These are phyloP conservation scores for Euura saliciscinereae DNA, from an alignment of 1,140 invertebrate species.

Conservation along the genomic window DNA sequence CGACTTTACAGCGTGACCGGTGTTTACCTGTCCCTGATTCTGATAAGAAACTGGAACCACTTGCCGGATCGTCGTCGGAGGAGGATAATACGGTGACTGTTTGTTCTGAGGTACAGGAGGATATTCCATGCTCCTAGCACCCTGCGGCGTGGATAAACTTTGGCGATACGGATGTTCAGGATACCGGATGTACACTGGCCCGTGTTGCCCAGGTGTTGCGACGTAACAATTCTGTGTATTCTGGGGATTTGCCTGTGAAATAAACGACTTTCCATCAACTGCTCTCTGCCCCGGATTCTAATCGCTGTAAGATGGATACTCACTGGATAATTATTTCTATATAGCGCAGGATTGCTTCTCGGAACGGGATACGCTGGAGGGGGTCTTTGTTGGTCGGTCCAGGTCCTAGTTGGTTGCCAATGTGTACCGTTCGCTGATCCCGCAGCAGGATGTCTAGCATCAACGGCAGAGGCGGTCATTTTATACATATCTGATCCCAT, in stretches of 20 bases:
- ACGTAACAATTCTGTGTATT: not conserved
- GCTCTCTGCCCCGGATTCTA: not conserved
- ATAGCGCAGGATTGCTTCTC: not conserved
- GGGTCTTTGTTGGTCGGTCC: not conserved
- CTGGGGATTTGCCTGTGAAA: not conserved
- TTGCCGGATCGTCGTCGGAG: too few species aligned
- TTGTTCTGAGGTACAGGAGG: too few species aligned
- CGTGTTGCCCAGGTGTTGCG: too few species aligned
- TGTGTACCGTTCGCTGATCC: slow-evolving; percentile 23
- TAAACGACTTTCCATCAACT: not conserved
- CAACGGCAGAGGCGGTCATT: slow-evolving; percentile 11
- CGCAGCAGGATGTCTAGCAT: slow-evolving; percentile 8
- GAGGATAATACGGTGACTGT: too few species aligned
- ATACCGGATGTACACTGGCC: too few species aligned
- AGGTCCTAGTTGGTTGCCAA: slow-evolving; percentile 19
- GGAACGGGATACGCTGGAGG: not conserved
- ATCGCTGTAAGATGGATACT: not conserved
- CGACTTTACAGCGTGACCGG: too few species aligned
- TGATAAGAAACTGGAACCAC: too few species aligned
- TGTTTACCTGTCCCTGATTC: too few species aligned
- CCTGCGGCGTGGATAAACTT: too few species aligned
- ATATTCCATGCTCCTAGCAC: too few species aligned
- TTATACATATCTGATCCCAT: slow-evolving; percentile 25
- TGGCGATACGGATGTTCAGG: too few species aligned
- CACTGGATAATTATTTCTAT: not conserved